Evolutionary conservation across 2,888 invertebrate species (phyloP).

Genomic region (Saturnia japonica): DNA sequence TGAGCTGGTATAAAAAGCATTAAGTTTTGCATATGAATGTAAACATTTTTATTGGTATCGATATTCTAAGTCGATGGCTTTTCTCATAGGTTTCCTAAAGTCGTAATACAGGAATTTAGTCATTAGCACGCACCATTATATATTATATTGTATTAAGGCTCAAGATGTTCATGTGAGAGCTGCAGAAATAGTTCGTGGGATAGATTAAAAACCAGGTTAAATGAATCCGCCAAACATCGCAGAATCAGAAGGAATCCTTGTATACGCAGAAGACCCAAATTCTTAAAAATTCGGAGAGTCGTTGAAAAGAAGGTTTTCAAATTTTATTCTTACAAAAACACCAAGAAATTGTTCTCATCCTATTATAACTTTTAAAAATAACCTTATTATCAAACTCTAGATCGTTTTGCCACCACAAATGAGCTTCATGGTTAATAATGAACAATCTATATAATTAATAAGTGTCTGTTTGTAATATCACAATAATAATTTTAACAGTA

Average conservation of each 20-base stretch:
- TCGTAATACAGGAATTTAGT: not conserved
- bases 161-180: slow-evolving; percentile 35
- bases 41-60: not conserved
- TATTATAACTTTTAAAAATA: no score
- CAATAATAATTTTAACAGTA: no score
- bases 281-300: slow-evolving; percentile 41
- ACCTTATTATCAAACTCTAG: not conserved
- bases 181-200: slow-evolving; percentile 28
- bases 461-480: no score
- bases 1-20: not conserved
- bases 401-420: not conserved
- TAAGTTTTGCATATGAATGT: not conserved
- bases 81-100: not conserved
- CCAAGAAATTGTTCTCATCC: not conserved
- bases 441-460: no score
- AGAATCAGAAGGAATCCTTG: slow-evolving; percentile 27
- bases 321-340: slow-evolving; percentile 1
- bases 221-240: slow-evolving; percentile 44
- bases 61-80: not conserved
- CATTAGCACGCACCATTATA: not conserved
- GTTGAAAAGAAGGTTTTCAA: slow-evolving; percentile 14
- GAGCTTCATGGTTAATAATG: not conserved
- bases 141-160: slow-evolving; percentile 31
- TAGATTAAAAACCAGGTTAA: slow-evolving; percentile 36
- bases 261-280: slow-evolving; percentile 47